A percentile compares a stretch with the other conserved stretches of the same genome.
These are phyloP conservation scores for Lagopus leucura DNA, from an alignment of 2,113 vertebrate genomes.

Conservation along the genomic window DNA sequence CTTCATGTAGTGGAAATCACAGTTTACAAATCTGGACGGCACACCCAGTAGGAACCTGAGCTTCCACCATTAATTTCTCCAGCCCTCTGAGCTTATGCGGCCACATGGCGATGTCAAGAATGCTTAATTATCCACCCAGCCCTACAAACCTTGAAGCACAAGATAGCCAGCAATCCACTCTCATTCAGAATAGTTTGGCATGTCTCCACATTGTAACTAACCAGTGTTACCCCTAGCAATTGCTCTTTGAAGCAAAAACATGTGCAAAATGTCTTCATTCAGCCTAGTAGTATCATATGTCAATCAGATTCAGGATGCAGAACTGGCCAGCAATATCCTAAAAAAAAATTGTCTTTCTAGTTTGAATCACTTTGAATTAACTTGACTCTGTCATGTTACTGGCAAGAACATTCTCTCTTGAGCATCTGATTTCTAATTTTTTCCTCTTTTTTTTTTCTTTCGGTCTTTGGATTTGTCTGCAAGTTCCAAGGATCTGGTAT, in stretches of 20 bases:
- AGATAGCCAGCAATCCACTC: slow-evolving; percentile 38
- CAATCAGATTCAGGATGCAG: slow-evolving; percentile 61
- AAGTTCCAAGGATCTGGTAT: slow-evolving; percentile 29
- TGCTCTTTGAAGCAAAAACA: slow-evolving; percentile 68
- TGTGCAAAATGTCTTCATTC: slow-evolving; percentile 63
- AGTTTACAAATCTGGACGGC: background rate
- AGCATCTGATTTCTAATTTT: slow-evolving; percentile 63
- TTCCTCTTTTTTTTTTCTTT: background rate
- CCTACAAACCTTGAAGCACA: slow-evolving; percentile 28
- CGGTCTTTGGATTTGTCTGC: background rate
- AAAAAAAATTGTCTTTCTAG: slow-evolving; percentile 27
- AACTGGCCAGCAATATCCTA: slow-evolving; percentile 34
- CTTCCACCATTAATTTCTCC: background rate
- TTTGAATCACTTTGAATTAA: slow-evolving; percentile 67
- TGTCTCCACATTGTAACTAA: background rate
- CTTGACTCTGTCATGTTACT: slow-evolving; percentile 62
- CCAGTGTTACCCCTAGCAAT: slow-evolving; percentile 66
- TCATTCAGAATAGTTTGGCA: slow-evolving; percentile 21
- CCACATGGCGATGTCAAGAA: background rate
- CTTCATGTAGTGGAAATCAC: background rate
- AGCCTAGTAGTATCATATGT: slow-evolving; percentile 52
- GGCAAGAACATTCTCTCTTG: slow-evolving; percentile 44
- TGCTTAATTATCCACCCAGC: background rate
- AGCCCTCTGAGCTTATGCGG: background rate
- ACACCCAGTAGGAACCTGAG: background rate